A percentile compares a stretch with the other conserved stretches of the same genome.
phyloP scores from a whole-genome alignment of 2,797 vertebrate genomes.

The Enteromius unitaeniatus region DNA sequence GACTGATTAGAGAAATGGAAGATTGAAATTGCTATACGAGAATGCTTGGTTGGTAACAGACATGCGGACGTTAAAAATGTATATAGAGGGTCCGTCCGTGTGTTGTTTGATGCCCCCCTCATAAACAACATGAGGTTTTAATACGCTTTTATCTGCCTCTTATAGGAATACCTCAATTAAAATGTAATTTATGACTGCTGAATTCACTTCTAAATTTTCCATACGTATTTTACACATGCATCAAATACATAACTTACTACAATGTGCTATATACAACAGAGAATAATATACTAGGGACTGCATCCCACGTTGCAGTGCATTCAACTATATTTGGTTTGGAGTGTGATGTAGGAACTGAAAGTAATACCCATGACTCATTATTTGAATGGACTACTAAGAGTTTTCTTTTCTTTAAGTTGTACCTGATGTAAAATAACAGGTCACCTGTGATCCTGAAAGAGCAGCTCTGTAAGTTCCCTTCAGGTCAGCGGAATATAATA shows the following conservation, averaged over 20 bases:
- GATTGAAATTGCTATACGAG: constrained; percentile 36
- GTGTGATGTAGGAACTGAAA: not conserved
- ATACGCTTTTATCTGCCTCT: constrained; percentile 39
- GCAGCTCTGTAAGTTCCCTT: constrained; percentile 42
- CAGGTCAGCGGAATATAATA: constrained; percentile 42
- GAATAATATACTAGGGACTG: not conserved
- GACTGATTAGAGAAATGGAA: constrained; percentile 46
- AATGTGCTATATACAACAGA: not conserved
- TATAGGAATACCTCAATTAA: no score
- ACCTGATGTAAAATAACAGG: constrained; percentile 51
- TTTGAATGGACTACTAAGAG: not conserved
- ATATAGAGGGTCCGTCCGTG: constrained; percentile 28
- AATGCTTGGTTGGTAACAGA: constrained; percentile 23
- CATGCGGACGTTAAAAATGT: constrained; percentile 48
- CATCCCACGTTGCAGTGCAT: not conserved
- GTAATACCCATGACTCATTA: not conserved
- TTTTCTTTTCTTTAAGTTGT: not conserved
- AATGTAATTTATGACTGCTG: no score
- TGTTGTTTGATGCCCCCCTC: constrained; percentile 13
- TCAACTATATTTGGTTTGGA: not conserved
- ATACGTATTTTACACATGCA: no score
- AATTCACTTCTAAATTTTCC: not conserved
- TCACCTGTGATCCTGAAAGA: constrained; percentile 50
- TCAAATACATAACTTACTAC: not conserved
- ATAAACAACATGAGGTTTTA: constrained; percentile 46